Conservation (phyloP, 92 coral and sea anemone species). For the Virgularia gustaviana region DNA sequence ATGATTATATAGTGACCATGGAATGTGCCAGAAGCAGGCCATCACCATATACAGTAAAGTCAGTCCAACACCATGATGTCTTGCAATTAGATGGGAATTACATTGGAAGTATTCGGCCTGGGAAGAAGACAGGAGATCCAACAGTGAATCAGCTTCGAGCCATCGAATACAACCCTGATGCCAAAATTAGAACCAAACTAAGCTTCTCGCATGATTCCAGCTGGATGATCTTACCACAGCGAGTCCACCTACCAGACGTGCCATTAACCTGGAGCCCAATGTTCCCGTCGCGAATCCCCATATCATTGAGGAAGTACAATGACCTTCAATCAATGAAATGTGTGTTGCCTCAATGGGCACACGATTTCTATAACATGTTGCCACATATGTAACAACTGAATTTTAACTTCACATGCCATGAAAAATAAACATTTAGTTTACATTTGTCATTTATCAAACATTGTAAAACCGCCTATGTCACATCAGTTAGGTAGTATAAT, state of each 20-base stretch:
- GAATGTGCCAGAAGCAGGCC: slow-evolving; percentile 5
- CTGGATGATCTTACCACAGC: slow-evolving; percentile 1
- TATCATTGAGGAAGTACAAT: background rate
- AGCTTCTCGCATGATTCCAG: background rate
- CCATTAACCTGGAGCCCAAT: background rate
- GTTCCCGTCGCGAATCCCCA: background rate
- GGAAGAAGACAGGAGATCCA: slow-evolving; percentile 27
- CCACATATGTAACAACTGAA: slow-evolving; percentile 2
- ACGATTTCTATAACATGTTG: slow-evolving; percentile 2
- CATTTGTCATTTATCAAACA: background rate
- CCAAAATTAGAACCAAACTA: background rate
- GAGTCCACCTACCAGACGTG: background rate
- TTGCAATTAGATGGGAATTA: background rate
- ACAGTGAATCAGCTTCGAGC: slow-evolving; percentile 16
- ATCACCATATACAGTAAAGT: slow-evolving; percentile 7
- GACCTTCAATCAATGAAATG: slow-evolving; percentile 12
- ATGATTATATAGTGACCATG: slow-evolving; percentile 24
- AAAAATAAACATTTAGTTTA: background rate
- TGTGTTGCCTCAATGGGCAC: slow-evolving; percentile 13
- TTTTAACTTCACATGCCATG: slow-evolving; percentile 1
- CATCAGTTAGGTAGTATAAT: background rate
- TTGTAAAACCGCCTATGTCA: slow-evolving; percentile 3
- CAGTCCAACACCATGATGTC: background rate
- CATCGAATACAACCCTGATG: slow-evolving; percentile 24
- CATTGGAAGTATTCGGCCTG: slow-evolving; percentile 15